phyloP scores from a whole-genome alignment of 2,888 invertebrate genomes.

The Sericinus montela region DNA sequence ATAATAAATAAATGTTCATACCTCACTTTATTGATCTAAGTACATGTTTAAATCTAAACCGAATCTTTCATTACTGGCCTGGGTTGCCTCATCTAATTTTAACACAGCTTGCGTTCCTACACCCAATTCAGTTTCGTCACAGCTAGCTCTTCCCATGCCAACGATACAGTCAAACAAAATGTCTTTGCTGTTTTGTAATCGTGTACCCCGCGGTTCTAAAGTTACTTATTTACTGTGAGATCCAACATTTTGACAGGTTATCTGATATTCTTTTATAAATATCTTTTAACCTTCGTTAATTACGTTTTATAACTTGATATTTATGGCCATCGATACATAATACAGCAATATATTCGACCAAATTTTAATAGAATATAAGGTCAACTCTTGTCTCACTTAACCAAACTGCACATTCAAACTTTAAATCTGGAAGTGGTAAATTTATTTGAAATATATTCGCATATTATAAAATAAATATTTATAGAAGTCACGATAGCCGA shows the following conservation, averaged over 20 bases:
- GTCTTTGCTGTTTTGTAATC: slow-evolving; percentile 37
- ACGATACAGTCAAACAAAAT: slow-evolving; percentile 33
- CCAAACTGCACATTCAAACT: too few species aligned
- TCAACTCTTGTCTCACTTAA: too few species aligned
- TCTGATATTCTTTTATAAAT: slow-evolving; percentile 32
- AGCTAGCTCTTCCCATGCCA: slow-evolving; percentile 42
- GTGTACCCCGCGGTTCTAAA: slow-evolving; percentile 25
- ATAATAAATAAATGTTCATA: slow-evolving; percentile 9
- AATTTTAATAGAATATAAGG: too few species aligned
- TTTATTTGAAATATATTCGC: too few species aligned
- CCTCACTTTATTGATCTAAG: slow-evolving; percentile 8
- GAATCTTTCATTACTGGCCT: slow-evolving; percentile 25
- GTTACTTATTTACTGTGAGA: slow-evolving; percentile 11
- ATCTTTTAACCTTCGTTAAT: background rate
- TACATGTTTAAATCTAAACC: slow-evolving; percentile 19
- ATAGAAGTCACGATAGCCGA: too few species aligned
- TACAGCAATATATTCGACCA: too few species aligned
- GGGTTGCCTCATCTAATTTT: slow-evolving; percentile 50
- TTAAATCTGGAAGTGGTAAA: too few species aligned
- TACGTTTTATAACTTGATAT: background rate
- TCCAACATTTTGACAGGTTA: slow-evolving; percentile 26
- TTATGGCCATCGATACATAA: too few species aligned
- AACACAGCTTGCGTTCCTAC: slow-evolving; percentile 35
- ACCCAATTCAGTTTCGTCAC: slow-evolving; percentile 47
- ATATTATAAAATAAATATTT: too few species aligned